These are phyloP conservation scores for Sialis lutaria DNA, from an alignment of 2,888 invertebrate species.

Conservation along the genomic window DNA sequence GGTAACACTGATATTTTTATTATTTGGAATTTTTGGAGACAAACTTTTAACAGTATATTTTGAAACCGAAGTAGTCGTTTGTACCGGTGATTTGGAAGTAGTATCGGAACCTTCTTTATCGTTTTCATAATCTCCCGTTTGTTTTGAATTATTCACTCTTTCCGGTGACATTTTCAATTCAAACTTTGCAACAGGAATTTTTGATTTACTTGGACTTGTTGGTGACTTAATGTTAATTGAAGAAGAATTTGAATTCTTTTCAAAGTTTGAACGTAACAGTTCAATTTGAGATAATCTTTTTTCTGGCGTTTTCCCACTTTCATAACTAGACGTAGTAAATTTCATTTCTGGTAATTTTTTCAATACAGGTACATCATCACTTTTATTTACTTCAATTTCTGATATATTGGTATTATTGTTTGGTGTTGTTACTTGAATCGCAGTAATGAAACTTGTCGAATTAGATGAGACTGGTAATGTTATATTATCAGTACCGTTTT, in stretches of 20 bases:
- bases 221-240: slow-evolving; percentile 23
- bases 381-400: slow-evolving; percentile 22
- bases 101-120: slow-evolving; percentile 23
- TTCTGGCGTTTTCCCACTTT: slow-evolving; percentile 37
- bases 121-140: slow-evolving; percentile 19
- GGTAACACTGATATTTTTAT: slow-evolving; percentile 39
- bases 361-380: slow-evolving; percentile 13
- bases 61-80: slow-evolving; percentile 18
- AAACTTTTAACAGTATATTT: slow-evolving; percentile 24
- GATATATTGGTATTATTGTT: slow-evolving; percentile 24
- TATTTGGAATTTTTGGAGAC: slow-evolving; percentile 30
- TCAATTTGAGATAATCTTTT: slow-evolving; percentile 38
- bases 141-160: slow-evolving; percentile 16
- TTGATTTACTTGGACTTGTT: slow-evolving; percentile 18
- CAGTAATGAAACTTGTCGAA: slow-evolving; percentile 37
- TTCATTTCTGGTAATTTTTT: slow-evolving; percentile 34
- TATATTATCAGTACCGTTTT: slow-evolving; percentile 7
- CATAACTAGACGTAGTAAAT: slow-evolving; percentile 44
- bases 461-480: slow-evolving; percentile 13
- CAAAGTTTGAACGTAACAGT: slow-evolving; percentile 27
- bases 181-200: slow-evolving; percentile 24
- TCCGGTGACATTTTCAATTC: slow-evolving; percentile 25
- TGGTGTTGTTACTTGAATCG: slow-evolving; percentile 50
- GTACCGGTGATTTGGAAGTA: slow-evolving; percentile 20
- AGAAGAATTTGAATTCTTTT: slow-evolving; percentile 24